Percentiles rank a stretch among this genome's conserved stretches.
Evolutionary conservation across 2,888 invertebrate species (phyloP).

Genomic region (Clusia tigrina): DNA sequence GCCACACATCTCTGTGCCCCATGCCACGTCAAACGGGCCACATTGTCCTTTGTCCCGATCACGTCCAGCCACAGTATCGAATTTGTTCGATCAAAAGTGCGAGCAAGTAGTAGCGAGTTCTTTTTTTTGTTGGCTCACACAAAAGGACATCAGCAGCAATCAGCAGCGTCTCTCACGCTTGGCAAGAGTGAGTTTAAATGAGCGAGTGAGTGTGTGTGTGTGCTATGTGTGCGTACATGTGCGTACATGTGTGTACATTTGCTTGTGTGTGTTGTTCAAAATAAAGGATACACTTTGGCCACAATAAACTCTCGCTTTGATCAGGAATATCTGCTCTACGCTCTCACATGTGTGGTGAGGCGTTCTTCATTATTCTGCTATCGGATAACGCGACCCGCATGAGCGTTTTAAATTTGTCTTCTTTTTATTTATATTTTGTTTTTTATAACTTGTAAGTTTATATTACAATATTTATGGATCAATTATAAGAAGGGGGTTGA

Average conservation of each 20-base stretch:
- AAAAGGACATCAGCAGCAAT: slow-evolving; percentile 9
- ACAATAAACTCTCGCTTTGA: not conserved
- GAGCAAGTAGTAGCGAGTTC: not conserved
- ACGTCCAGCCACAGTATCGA: slow-evolving; percentile 42
- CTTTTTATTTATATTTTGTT: slow-evolving; percentile 8
- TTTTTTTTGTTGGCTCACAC: not conserved
- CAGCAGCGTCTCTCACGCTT: not conserved
- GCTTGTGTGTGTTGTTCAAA: not conserved
- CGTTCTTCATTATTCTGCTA: slow-evolving; percentile 44
- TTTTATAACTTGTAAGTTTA: slow-evolving; percentile 17
- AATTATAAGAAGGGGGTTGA: too few species aligned
- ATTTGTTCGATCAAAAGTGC: slow-evolving; percentile 41
- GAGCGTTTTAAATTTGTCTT: slow-evolving; percentile 43
- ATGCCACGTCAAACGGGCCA: not conserved
- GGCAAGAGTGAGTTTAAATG: too few species aligned
- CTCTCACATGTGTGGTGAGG: not conserved
- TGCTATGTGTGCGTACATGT: too few species aligned
- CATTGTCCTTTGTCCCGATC: slow-evolving; percentile 39
- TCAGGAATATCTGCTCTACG: not conserved
- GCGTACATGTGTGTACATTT: too few species aligned
- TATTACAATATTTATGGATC: too few species aligned
- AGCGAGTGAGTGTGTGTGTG: too few species aligned
- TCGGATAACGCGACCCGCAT: slow-evolving; percentile 60
- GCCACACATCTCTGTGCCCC: not conserved
- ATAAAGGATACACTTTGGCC: slow-evolving; percentile 2